A percentile compares a stretch with the other conserved stretches of the same genome.
Conservation (phyloP, 2,797 vertebrate species). For the Falco naumanni region DNA sequence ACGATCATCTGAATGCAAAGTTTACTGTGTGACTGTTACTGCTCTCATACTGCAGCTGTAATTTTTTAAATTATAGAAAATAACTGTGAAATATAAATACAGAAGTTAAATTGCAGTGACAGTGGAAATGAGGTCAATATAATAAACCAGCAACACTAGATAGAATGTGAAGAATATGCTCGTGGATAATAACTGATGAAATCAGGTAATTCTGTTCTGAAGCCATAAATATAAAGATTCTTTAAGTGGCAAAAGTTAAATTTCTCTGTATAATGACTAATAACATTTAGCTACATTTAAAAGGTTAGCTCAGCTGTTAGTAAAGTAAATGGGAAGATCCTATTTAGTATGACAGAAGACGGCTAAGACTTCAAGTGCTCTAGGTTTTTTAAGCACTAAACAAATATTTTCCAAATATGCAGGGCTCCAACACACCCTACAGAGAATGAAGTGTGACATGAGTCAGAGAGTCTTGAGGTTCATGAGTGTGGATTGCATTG, state of each 20-base stretch:
- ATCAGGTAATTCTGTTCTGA: slow-evolving; percentile 48
- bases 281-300: slow-evolving; percentile 42
- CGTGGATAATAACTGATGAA: slow-evolving; percentile 46
- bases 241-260: slow-evolving; percentile 22
- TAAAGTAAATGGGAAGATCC: not conserved
- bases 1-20: not conserved
- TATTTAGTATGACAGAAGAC: not conserved
- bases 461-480: not conserved
- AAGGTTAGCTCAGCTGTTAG: not conserved
- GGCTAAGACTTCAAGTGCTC: not conserved
- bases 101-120: slow-evolving; percentile 52
- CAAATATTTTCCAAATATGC: not conserved
- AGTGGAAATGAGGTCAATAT: slow-evolving; percentile 54
- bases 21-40: slow-evolving; percentile 30
- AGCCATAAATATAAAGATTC: slow-evolving; percentile 50
- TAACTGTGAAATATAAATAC: slow-evolving; percentile 60
- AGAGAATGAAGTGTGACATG: not conserved
- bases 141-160: slow-evolving; percentile 42
- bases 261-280: slow-evolving; percentile 44
- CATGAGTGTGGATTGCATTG: not conserved
- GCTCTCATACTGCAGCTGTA: not conserved
- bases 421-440: not conserved
- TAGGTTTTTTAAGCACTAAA: not conserved
- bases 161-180: slow-evolving; percentile 31
- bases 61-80: slow-evolving; percentile 62